Evolutionary conservation across 2,113 vertebrate genomes (phyloP).

Genomic region (Passer montanus): DNA sequence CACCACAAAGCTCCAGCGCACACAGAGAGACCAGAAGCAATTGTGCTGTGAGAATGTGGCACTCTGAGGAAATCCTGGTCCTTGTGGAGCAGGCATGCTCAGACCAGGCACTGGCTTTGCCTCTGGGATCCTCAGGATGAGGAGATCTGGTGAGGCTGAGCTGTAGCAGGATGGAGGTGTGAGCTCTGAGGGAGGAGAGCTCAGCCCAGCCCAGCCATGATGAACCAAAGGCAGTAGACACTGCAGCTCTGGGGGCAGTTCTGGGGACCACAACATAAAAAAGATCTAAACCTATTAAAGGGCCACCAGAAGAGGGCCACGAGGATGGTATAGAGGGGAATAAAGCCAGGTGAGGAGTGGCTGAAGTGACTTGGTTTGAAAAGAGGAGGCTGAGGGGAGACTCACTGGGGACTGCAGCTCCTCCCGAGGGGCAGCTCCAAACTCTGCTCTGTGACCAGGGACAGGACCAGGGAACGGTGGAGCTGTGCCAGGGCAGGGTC

Average conservation of each 20-base stretch:
- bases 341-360: neutral
- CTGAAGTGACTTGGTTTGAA: neutral
- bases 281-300: neutral
- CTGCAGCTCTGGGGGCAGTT: neutral
- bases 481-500: rapidly evolving
- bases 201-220: neutral
- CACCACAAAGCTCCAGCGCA: neutral
- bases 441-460: neutral
- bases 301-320: neutral
- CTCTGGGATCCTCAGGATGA: neutral
- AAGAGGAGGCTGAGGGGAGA: neutral
- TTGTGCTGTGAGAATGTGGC: rapidly evolving
- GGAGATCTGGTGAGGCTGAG: neutral
- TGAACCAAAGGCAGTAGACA: neutral
- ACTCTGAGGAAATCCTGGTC: neutral
- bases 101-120: neutral
- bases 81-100: neutral
- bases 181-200: neutral
- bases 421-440: neutral
- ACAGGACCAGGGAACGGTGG: neutral
- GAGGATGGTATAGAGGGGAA: neutral
- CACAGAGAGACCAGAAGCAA: neutral
- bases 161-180: neutral
- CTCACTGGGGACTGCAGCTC: neutral
- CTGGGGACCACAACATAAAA: neutral